A percentile compares a stretch with the other conserved stretches of the same genome.
These are phyloP conservation scores for Pangasianodon hypophthalmus DNA, from an alignment of 2,113 vertebrate species.

Conservation along the genomic window DNA sequence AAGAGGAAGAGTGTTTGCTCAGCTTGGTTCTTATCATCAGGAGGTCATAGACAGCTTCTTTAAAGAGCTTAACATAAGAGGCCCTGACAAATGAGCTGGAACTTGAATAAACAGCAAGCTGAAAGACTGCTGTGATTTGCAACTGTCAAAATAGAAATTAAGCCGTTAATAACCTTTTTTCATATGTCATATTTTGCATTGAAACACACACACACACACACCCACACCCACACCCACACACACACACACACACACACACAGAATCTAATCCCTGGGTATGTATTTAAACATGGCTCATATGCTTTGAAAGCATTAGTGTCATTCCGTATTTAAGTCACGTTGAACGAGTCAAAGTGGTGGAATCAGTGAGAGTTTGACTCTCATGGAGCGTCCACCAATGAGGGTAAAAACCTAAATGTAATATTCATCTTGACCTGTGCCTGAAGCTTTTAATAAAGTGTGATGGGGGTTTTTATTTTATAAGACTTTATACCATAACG, in stretches of 20 bases:
- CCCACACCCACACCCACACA: constrained; percentile 7
- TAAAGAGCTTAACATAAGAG: constrained; percentile 56
- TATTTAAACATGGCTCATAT: constrained; percentile 26
- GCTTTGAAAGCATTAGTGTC: constrained; percentile 20
- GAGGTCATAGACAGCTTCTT: constrained; percentile 49
- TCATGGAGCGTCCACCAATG: not conserved
- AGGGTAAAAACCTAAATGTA: constrained; percentile 19
- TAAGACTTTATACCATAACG: constrained; percentile 33
- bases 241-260: not conserved
- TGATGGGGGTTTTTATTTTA: constrained; percentile 9
- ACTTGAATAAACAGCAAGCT: constrained; percentile 42
- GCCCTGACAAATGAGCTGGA: constrained; percentile 35
- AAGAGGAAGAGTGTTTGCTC: constrained; percentile 34
- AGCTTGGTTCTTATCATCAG: constrained; percentile 50
- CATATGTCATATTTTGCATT: constrained; percentile 54
- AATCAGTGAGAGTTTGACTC: constrained; percentile 12
- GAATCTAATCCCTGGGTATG: constrained; percentile 30
- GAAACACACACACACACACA: constrained; percentile 16
- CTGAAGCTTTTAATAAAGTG: constrained; percentile 24
- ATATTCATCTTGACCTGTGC: constrained; percentile 18
- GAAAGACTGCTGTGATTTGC: constrained; percentile 53
- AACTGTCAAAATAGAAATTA: constrained; percentile 65
- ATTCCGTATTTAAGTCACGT: constrained; percentile 22
- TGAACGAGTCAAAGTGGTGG: not conserved
- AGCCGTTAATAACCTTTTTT: constrained; percentile 65